Evolutionary conservation across 2,888 invertebrate genomes (phyloP).

Genomic region (Caenorhabditis uteleia): DNA sequence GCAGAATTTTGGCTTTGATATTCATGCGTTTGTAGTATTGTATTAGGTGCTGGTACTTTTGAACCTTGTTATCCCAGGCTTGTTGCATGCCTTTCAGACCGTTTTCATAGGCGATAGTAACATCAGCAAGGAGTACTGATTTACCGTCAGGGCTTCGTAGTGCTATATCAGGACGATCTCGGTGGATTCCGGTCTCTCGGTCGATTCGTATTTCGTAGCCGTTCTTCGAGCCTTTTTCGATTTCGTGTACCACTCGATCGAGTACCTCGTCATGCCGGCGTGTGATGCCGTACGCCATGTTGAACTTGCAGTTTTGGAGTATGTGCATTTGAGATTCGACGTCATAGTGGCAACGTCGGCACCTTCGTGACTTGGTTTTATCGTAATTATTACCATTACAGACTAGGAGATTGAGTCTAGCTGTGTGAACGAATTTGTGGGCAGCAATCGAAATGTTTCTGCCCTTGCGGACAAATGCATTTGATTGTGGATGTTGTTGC

Average conservation of each 20-base stretch:
- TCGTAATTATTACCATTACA: conserved; percentile 4
- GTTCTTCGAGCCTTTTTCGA: not conserved
- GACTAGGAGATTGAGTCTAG: not conserved
- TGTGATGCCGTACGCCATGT: not conserved
- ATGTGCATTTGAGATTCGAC: conserved; percentile 4
- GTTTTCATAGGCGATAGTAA: conserved; percentile 8
- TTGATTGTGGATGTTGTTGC: not conserved
- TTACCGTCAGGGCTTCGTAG: not conserved
- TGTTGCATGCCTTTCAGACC: not conserved
- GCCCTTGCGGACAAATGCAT: conserved; percentile 1
- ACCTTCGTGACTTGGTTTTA: not conserved
- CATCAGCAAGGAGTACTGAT: conserved; percentile 3
- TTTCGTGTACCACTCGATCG: not conserved
- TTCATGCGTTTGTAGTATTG: not conserved
- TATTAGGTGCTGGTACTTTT: conserved; percentile 6
- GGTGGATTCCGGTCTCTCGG: not conserved
- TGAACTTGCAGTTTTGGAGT: conserved; percentile 1
- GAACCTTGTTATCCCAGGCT: conserved; percentile 1
- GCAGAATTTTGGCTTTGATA: not conserved
- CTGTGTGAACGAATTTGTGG: conserved; percentile 7
- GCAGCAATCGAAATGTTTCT: not conserved
- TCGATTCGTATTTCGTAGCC: not conserved
- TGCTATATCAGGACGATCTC: not conserved
- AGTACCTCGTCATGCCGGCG: conserved; percentile 3
- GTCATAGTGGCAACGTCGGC: not conserved